These are phyloP conservation scores for Reticulitermes lucifugus DNA, from an alignment of 2,888 invertebrate genomes.

Conservation along the genomic window DNA sequence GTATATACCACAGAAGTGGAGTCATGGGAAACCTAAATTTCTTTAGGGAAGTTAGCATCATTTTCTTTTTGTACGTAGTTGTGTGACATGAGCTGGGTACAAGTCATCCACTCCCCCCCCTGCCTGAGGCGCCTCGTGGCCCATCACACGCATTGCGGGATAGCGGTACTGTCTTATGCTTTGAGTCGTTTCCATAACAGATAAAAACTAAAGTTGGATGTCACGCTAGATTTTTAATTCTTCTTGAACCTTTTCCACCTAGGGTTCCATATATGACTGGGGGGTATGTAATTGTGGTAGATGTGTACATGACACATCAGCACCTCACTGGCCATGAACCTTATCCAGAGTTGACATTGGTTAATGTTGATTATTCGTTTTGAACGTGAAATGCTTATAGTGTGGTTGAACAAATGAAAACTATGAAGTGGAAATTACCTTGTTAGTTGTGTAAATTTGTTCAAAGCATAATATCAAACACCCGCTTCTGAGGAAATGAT, in stretches of 20 bases:
- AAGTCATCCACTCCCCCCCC: slow-evolving; percentile 14
- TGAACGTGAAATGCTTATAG: not conserved
- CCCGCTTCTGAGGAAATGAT: slow-evolving; percentile 15
- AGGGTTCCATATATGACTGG: slow-evolving; percentile 7
- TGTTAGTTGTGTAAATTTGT: slow-evolving; percentile 13
- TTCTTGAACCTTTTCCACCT: slow-evolving; percentile 12
- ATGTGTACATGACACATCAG: slow-evolving; percentile 6
- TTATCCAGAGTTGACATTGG: not conserved
- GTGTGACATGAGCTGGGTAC: slow-evolving; percentile 28
- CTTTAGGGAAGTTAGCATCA: slow-evolving; percentile 17
- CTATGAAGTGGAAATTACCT: slow-evolving; percentile 7
- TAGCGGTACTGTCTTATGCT: slow-evolving; percentile 1
- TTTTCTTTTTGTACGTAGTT: slow-evolving; percentile 19
- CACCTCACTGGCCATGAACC: not conserved
- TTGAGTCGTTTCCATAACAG: not conserved
- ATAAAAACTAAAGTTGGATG: slow-evolving; percentile 26
- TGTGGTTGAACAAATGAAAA: slow-evolving; percentile 16
- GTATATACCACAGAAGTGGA: slow-evolving; percentile 10
- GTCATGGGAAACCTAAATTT: not conserved
- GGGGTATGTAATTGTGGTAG: slow-evolving; percentile 4
- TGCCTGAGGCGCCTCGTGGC: not conserved
- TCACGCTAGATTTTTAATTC: slow-evolving; percentile 4
- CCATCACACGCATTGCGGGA: not conserved
- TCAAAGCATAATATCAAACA: slow-evolving; percentile 19
- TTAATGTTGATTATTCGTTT: not conserved